Conservation (phyloP, 1,140 invertebrate genomes). For the Drosophila sulfurigaster region DNA sequence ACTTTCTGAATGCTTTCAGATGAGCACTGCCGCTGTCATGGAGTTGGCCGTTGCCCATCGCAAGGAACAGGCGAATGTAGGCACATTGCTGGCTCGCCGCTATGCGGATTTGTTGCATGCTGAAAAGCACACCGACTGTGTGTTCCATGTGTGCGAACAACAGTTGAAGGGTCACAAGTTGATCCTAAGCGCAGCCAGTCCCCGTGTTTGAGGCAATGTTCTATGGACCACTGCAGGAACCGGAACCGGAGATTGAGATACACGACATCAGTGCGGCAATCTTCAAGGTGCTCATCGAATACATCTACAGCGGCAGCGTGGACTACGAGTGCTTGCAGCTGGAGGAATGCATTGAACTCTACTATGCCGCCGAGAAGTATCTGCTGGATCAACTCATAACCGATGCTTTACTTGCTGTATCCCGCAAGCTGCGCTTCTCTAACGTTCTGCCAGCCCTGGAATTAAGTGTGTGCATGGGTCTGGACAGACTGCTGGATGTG, state of each 20-base stretch:
- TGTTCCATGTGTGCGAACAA: slow-evolving; percentile 70
- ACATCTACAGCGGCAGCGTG: slow-evolving; percentile 71
- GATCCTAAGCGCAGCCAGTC: slow-evolving; percentile 89
- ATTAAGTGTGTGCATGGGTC: slow-evolving; percentile 75
- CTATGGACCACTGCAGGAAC: slow-evolving; percentile 88
- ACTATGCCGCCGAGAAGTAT: slow-evolving; percentile 84
- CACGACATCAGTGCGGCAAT: slow-evolving; percentile 74
- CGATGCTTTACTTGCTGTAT: slow-evolving; percentile 62
- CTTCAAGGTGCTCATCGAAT: slow-evolving; percentile 72
- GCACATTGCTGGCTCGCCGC: slow-evolving; percentile 53
- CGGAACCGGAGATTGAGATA: slow-evolving; percentile 72
- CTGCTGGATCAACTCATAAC: slow-evolving; percentile 72
- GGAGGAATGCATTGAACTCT: slow-evolving; percentile 77
- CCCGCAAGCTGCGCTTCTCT: slow-evolving; percentile 70
- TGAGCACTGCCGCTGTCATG: slow-evolving; percentile 48
- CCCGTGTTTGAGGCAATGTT: slow-evolving; percentile 92
- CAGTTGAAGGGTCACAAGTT: slow-evolving; percentile 87
- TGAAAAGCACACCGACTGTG: slow-evolving; percentile 77
- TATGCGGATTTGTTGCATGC: slow-evolving; percentile 68
- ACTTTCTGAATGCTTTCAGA: slow-evolving; percentile 35
- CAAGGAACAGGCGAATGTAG: slow-evolving; percentile 49
- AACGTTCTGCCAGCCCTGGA: slow-evolving; percentile 80
- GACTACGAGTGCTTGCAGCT: slow-evolving; percentile 64
- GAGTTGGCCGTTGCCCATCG: slow-evolving; percentile 50
- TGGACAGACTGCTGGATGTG: slow-evolving; percentile 71